Base-by-base conservation (phyloP, 2,888 invertebrate species). In the Apocheima hispidaria region DNA sequence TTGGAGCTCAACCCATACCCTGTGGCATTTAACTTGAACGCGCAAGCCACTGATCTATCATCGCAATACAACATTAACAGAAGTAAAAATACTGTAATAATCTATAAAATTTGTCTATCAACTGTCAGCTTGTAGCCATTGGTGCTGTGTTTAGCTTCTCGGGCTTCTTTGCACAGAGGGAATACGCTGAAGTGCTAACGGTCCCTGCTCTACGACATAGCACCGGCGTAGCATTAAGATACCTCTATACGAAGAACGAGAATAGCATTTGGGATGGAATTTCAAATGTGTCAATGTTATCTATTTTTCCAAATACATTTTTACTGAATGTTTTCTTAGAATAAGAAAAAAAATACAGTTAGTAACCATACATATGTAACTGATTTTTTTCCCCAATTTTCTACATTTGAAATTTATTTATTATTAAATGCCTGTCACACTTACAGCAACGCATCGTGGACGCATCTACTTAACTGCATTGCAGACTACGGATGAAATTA, bases 181-280 rank as follows among this genome's bases (percentile, higher is more conserved):
- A 82, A 79, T 81, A 79, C 81, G 65, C 79, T 66, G 64, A 73
- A 82, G 82, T 82, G 82, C 80, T 69, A 78, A 75, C 76, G 69
- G 73, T 73, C 74, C 70, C 72, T 65, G 70, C 71, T 75, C 69
- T 68, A 60, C 68, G 67, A 71, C 66, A 70, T 69, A 65, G 68
- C 69, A 65, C 71, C 65, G 65, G 65, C 60, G 60, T 66, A 66
- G 70, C 65, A 16, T 20, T 58, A 53, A 60, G 26, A 46, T 49
- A 46, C 50, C 40, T 41, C 61, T 60, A 48, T 65, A 61, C 65
- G 40, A 48, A 41, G 58, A 50, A 58, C 53, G 56, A 40, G 28
- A 59, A 38, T 60, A 21, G 53, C 60, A 60, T 64, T 20, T 33
- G 40, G 50, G 52, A 65, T 64, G 33, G 51, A 56, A 55, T 46